Conservation (phyloP, 2,113 vertebrate species). For the Pimephales promelas region DNA sequence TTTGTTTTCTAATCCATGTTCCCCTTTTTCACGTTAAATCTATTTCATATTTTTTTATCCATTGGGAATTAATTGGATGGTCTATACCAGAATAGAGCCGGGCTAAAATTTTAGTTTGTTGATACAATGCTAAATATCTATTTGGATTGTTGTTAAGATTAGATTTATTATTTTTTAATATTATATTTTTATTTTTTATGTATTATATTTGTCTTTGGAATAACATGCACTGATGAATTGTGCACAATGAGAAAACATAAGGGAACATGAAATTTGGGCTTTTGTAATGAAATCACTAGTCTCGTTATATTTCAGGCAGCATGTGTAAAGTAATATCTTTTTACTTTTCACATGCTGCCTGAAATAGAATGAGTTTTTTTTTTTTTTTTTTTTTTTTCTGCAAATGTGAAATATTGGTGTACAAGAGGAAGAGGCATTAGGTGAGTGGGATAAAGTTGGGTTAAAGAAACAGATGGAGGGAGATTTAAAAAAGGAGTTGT, state of each 20-base stretch:
- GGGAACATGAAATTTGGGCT: neutral
- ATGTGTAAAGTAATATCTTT: neutral
- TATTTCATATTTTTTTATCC: no score
- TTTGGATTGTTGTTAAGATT: neutral
- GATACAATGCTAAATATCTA: neutral
- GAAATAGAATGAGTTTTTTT: no score
- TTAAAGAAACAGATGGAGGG: slow-evolving; percentile 36
- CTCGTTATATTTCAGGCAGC: neutral
- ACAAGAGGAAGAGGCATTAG: neutral
- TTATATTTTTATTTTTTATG: no score
- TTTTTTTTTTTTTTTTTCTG: no score
- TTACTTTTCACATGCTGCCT: no score
- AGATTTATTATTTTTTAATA: no score
- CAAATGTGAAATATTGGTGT: slow-evolving; percentile 37
- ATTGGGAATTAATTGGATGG: neutral
- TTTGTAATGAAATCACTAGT: neutral
- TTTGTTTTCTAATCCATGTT: no score
- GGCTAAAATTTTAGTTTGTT: neutral
- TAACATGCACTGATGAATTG: slow-evolving; percentile 7
- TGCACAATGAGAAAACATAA: neutral
- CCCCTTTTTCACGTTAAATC: no score
- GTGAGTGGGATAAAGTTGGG: neutral
- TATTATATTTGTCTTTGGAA: neutral
- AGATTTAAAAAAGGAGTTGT: neutral
- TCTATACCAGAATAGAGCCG: neutral